Base-by-base conservation (phyloP, 2,113 vertebrate genomes). In the Synchiropus splendidus region DNA sequence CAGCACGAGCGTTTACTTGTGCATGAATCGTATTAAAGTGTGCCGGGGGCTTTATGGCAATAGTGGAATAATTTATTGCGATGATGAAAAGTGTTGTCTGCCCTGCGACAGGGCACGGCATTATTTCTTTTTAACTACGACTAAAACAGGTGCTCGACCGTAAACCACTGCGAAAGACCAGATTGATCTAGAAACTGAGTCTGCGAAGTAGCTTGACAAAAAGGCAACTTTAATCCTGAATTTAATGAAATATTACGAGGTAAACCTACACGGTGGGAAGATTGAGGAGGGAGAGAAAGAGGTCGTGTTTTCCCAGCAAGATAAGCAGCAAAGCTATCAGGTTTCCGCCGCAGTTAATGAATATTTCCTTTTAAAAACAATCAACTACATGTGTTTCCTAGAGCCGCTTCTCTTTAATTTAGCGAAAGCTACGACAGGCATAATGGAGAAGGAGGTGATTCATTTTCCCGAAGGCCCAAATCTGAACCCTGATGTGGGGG, bases 1-100 rank as follows among this genome's bases (percentile, higher is more conserved):
- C 62, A n/a, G n/a, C 52, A 50, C 4, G 4, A 49, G 51, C 67
- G 58, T 78, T 80, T 66, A 76, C 69, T 72, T 76, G 52, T 16
- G 61, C 67, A 45, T 70, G 72, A n/a, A n/a, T n/a, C n/a, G n/a
- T 74, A 70, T 64, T 77, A 74, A 68, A 74, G 64, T 45, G 58
- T 56, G 53, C 43, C 45, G 33, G n/a, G n/a, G 56, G 47, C 39
- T 77, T 75, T 74, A 64, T 40, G 55, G 57, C 46, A 62, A 52
- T n/a, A n/a, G n/a, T 36, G 37, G 41, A 42, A 36, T 31, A 67
- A 81, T 83, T 81, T 82, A 83, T 72, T 64, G 18, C 55, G 55
- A 72, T 67, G 52, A 76, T 78, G 70, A 75, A 82, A 68, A 53
- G 52, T 38, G 50, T 54, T 47, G 58, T 57, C 58, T n/a, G n/a